Percentiles rank a stretch among this genome's conserved stretches.
phyloP scores from a whole-genome alignment of 2,113 vertebrate genomes.

The Microcebus tavaratra region DNA sequence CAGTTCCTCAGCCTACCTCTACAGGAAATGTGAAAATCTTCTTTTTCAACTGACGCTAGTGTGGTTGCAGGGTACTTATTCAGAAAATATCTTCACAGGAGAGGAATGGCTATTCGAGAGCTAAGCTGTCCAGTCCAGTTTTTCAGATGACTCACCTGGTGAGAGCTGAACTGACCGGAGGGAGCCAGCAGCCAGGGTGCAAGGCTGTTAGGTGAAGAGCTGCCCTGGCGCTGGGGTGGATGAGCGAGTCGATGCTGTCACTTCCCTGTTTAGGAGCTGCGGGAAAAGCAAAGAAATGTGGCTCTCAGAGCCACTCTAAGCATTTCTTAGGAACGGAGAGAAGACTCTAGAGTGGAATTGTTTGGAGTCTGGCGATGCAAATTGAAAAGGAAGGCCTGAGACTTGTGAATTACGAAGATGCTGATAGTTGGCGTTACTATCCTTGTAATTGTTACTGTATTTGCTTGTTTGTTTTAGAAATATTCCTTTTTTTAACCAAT shows the following conservation, averaged over 20 bases:
- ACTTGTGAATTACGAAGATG: neutral
- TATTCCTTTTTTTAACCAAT: neutral
- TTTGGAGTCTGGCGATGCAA: neutral
- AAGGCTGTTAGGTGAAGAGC: neutral
- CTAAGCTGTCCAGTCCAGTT: neutral
- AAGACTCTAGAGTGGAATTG: neutral
- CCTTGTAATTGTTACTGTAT: neutral
- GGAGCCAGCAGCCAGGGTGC: neutral
- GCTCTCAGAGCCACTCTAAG: neutral
- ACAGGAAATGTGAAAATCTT: neutral
- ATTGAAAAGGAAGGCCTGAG: neutral
- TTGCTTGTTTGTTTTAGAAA: neutral
- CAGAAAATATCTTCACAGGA: slow-evolving; percentile 1
- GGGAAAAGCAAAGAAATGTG: neutral
- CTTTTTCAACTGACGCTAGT: neutral
- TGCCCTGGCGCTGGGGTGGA: neutral
- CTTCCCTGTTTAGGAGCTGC: neutral
- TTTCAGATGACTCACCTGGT: slow-evolving; percentile 15
- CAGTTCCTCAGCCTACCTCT: neutral
- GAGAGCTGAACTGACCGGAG: neutral
- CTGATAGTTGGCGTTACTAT: neutral
- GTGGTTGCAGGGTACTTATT: neutral
- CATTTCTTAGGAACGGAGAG: neutral
- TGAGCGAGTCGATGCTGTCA: neutral
- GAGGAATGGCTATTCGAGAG: neutral